Base-by-base conservation (phyloP, 2,888 invertebrate species). In the Sarcophaga subvicina region DNA sequence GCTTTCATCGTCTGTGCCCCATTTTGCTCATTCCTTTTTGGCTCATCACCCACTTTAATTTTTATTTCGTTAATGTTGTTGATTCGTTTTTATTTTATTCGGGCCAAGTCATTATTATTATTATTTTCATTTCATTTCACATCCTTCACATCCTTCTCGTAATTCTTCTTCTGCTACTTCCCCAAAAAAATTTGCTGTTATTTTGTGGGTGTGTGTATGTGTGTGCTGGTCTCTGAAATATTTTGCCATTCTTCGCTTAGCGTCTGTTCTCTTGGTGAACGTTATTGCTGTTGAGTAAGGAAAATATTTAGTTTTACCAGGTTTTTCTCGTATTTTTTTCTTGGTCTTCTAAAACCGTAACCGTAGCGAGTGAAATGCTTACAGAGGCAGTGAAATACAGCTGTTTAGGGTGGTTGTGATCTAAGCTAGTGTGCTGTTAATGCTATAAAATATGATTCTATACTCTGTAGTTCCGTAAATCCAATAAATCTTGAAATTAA, bases 81-180 rank as follows among this genome's bases (percentile, higher is more conserved):
- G 69, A 49, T 66, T 82, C 25, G 69, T 69, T 76, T 75, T 37
- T 37, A 2, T 8, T 37, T 37, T 37, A 37, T 80, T 54, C 64
- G 70, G 54, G 27, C 47, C 71, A 67, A 71, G 45, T 78, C 81
- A 84, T 84, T 76, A 81, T 86, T 60, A 73, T 75, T 86, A 86
- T 69, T 83, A 69, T 75, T 73, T 75, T 63, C 49, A 20, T 80
- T 14, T 54, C 54, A 12, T 54, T 54, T 54, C 14, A 14, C 54
- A 54, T 17, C 37, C 37, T 37, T 37, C 8, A 37, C 37, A 37
- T 10, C 8, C 2, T 37, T 37, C 37, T 72, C 77, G 70, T 69
- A 69, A 69, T 54, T 4, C 25, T 22, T 14, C 45, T 60, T 54
- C 8, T 37, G 2, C 45, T 66, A 14, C 62, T 20, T 49, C 6